phyloP scores from a whole-genome alignment of 2,113 vertebrate genomes.

The Toxostoma redivivum region DNA sequence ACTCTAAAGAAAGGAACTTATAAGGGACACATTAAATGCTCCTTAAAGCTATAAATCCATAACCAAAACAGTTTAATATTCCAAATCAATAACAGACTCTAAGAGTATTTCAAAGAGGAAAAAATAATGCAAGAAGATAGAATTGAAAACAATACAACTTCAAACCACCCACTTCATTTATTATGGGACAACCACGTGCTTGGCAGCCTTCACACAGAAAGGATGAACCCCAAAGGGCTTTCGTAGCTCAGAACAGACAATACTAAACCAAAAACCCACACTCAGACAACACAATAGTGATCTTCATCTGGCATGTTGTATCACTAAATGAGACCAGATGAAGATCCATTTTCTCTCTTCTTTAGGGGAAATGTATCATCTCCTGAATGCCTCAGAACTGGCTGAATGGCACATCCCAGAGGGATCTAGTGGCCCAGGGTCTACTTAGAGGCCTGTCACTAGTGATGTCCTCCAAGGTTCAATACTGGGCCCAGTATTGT shows the following conservation, averaged over 20 bases:
- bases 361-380: neutral
- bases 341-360: constrained; percentile 5
- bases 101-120: constrained; percentile 3
- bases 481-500: neutral
- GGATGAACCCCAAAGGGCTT: constrained; percentile 18
- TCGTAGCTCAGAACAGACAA: constrained; percentile 13
- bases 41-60: constrained; percentile 26
- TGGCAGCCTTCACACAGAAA: constrained; percentile 2
- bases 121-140: constrained; percentile 11
- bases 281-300: constrained; percentile 41
- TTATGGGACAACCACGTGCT: constrained; percentile 18
- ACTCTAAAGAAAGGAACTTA: neutral
- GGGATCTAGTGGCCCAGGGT: neutral
- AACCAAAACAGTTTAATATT: constrained; percentile 13
- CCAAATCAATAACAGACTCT: constrained; percentile 24
- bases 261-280: constrained; percentile 26
- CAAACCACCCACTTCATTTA: constrained; percentile 37
- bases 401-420: neutral
- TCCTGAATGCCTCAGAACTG: neutral
- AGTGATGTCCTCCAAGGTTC: neutral
- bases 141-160: constrained; percentile 40
- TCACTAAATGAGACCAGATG: constrained; percentile 47
- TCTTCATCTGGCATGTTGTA: constrained; percentile 22
- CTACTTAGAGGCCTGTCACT: neutral
- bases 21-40: neutral